These are phyloP conservation scores for Rhynchonycteris naso DNA, from an alignment of 2,797 vertebrate species.

Conservation along the genomic window DNA sequence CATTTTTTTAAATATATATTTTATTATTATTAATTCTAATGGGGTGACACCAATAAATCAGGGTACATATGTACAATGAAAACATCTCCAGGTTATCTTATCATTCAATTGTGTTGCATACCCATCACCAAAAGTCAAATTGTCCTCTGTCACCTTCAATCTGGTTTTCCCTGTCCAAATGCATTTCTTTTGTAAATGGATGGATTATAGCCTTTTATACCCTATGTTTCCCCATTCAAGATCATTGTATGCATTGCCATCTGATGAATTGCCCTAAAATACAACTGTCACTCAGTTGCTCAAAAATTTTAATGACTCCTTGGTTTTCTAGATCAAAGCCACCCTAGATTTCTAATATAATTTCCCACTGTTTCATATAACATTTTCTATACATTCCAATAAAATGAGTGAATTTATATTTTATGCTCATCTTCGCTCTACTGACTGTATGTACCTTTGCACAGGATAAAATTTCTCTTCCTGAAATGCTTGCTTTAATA, in stretches of 20 bases:
- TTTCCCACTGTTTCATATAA: neutral
- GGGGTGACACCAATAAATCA: too few relatives aligned
- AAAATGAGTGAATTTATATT: neutral
- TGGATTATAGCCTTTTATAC: neutral
- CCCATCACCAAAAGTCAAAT: too few relatives aligned
- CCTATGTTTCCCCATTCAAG: neutral
- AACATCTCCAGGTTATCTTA: too few relatives aligned
- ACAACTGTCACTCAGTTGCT: neutral
- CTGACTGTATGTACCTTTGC: neutral
- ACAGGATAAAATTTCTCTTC: neutral
- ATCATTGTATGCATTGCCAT: neutral
- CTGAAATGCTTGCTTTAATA: neutral
- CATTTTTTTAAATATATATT: too few relatives aligned
- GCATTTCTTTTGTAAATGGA: neutral
- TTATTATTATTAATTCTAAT: too few relatives aligned
- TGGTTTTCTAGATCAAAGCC: slow-evolving; percentile 1
- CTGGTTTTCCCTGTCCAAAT: too few relatives aligned
- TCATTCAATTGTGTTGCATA: too few relatives aligned
- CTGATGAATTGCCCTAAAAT: neutral
- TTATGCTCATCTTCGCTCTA: neutral
- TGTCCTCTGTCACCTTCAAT: too few relatives aligned
- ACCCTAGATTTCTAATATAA: neutral
- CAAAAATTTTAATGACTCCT: neutral
- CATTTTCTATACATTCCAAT: neutral
- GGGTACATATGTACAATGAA: too few relatives aligned